These are phyloP conservation scores for Callionymus lyra DNA, from an alignment of 2,113 vertebrate genomes.

Conservation along the genomic window DNA sequence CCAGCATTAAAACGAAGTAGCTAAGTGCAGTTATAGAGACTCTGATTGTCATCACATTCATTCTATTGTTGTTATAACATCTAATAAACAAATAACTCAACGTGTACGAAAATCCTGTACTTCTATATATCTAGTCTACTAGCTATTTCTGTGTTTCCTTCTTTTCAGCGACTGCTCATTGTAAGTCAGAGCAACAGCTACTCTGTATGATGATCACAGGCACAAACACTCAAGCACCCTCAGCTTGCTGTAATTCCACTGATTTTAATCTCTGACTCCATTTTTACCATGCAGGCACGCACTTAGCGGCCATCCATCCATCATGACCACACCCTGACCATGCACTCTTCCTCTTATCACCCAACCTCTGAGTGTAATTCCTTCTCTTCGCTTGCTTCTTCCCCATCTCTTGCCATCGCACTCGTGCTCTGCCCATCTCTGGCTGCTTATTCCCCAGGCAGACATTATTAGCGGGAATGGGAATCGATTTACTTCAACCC, in stretches of 20 bases:
- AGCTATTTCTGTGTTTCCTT: too few species aligned
- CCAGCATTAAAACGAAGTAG: too few species aligned
- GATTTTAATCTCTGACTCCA: background rate
- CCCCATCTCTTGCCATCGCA: background rate
- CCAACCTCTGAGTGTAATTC: conserved; percentile 2
- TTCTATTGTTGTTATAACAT: too few species aligned
- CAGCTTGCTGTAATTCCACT: background rate
- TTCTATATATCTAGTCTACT: too few species aligned
- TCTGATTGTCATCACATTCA: too few species aligned
- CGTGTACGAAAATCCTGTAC: too few species aligned
- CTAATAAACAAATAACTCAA: too few species aligned
- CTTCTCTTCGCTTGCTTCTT: background rate
- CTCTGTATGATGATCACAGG: background rate
- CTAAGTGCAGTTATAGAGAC: too few species aligned
- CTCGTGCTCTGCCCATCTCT: conserved; percentile 1
- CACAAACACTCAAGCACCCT: conserved; percentile 1
- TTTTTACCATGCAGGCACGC: conserved; percentile 4
- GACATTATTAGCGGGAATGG: conserved; percentile 19
- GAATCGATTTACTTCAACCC: conserved; percentile 25
- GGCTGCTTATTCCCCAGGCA: conserved; percentile 12
- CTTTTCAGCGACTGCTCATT: too few species aligned
- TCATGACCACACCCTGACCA: conserved; percentile 14
- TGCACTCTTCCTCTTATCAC: conserved; percentile 12
- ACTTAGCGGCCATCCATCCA: conserved; percentile 6
- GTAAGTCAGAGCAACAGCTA: too few species aligned